Percentiles rank a stretch among this genome's conserved stretches.
Evolutionary conservation across 1,140 invertebrate genomes (phyloP).

Genomic region (Trichoplusia ni): DNA sequence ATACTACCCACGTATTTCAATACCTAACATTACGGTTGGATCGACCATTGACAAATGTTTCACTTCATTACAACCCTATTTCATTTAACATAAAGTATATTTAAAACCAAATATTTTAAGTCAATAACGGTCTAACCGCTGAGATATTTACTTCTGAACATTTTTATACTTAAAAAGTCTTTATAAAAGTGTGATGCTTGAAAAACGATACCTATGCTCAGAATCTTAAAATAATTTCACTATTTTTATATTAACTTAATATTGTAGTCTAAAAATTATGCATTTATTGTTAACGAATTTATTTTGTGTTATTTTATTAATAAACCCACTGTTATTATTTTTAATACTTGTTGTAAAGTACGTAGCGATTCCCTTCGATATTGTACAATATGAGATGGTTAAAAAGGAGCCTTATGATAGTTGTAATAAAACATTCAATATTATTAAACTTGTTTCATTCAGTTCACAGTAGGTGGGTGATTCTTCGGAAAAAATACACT

Average conservation of each 20-base stretch:
- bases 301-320: constrained; percentile 70
- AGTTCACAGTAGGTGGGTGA: too few relatives aligned
- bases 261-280: constrained; percentile 54
- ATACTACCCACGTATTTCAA: too few relatives aligned
- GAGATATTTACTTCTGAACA: not conserved
- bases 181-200: constrained; percentile 51
- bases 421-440: constrained; percentile 40
- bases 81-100: too few relatives aligned
- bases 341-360: constrained; percentile 42
- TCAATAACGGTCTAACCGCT: not conserved
- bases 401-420: constrained; percentile 45
- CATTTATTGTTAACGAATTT: constrained; percentile 80
- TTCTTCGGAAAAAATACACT: too few relatives aligned
- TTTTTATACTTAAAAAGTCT: constrained; percentile 21
- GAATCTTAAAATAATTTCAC: constrained; percentile 55
- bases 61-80: too few relatives aligned
- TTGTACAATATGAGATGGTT: constrained; percentile 38
- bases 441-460: constrained; percentile 33
- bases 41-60: too few relatives aligned
- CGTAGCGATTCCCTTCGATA: constrained; percentile 34
- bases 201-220: constrained; percentile 62
- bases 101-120: not conserved
- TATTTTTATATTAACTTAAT: constrained; percentile 68
- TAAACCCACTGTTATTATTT: constrained; percentile 58
- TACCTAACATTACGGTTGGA: too few relatives aligned